Evolutionary conservation across 2,797 vertebrate genomes (phyloP).

Genomic region (Lacerta agilis): DNA sequence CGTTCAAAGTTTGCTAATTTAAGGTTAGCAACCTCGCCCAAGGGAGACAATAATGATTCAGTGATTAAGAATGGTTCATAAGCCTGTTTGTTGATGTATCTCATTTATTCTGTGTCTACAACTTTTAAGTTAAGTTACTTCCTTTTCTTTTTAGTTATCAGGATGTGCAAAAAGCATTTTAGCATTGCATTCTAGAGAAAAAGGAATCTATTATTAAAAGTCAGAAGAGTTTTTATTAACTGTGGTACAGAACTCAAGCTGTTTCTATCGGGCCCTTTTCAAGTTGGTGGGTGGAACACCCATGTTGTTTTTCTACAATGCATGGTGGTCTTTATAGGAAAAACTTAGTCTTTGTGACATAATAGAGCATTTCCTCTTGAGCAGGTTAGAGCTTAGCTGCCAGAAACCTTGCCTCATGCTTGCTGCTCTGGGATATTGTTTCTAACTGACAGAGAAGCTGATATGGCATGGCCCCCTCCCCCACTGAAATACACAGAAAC

Average conservation of each 20-base stretch:
- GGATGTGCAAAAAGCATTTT: not conserved
- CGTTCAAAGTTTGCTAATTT: not conserved
- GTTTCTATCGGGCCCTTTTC: constrained; percentile 4
- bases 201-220: not conserved
- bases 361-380: constrained; percentile 24
- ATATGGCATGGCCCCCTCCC: not conserved
- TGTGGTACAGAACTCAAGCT: not conserved
- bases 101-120: not conserved
- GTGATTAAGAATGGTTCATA: not conserved
- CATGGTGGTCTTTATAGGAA: constrained; percentile 1
- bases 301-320: not conserved
- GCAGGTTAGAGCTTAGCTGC: not conserved
- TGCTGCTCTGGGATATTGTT: constrained; percentile 16
- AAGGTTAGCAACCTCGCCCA: not conserved
- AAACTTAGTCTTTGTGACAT: not conserved
- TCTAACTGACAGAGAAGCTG: constrained; percentile 29
- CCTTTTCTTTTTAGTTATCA: not conserved
- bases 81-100: not conserved
- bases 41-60: not conserved
- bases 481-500: not conserved
- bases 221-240: not conserved
- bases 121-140: not conserved
- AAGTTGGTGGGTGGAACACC: not conserved
- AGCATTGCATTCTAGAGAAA: not conserved
- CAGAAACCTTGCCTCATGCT: not conserved